phyloP scores from a whole-genome alignment of 2,797 vertebrate species.

The Bufotes viridis region DNA sequence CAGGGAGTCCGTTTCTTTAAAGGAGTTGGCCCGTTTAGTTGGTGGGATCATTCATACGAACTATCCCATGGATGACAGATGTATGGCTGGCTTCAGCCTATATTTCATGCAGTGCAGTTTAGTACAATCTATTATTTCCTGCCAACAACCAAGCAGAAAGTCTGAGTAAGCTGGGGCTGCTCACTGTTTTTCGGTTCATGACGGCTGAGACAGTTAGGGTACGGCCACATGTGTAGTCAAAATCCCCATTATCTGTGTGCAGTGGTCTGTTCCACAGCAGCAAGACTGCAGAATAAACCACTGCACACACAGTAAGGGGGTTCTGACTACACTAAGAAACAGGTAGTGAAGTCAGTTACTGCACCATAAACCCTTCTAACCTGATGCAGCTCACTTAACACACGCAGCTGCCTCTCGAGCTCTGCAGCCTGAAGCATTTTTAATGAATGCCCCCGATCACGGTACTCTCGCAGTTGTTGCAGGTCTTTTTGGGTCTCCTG shows the following conservation, averaged over 20 bases:
- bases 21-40: too few relatives aligned
- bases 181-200: too few relatives aligned
- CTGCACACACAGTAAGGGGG: background rate
- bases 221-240: too few relatives aligned
- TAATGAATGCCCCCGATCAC: conserved; percentile 5
- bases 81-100: too few relatives aligned
- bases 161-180: too few relatives aligned
- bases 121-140: too few relatives aligned
- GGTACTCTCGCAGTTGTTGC: conserved; percentile 23
- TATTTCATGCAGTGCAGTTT: too few relatives aligned
- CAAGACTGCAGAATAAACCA: background rate
- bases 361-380: background rate
- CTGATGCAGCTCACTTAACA: conserved; percentile 26
- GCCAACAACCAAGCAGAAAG: too few relatives aligned
- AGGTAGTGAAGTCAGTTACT: background rate
- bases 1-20: too few relatives aligned
- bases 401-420: conserved; percentile 25
- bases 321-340: background rate
- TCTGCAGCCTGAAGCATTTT: conserved; percentile 18
- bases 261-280: background rate
- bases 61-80: too few relatives aligned
- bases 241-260: background rate
- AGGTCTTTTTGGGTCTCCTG: conserved; percentile 13
- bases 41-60: too few relatives aligned
- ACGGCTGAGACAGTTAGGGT: too few relatives aligned